A percentile compares a stretch with the other conserved stretches of the same genome.
Evolutionary conservation across 2,888 invertebrate genomes (phyloP).

Genomic region (Azorinus chamasolen): DNA sequence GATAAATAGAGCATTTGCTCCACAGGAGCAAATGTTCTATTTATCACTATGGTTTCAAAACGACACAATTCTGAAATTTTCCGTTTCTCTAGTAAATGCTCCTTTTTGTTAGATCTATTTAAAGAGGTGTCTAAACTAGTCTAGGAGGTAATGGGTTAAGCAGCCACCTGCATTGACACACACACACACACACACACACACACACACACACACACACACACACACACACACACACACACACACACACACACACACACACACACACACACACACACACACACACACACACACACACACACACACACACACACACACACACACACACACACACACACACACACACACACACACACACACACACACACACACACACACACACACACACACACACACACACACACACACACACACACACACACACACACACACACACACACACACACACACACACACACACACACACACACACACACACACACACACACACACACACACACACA

Average conservation of each 20-base stretch:
- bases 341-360: slow-evolving; percentile 3
- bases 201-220: no score
- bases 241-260: no score
- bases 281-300: slow-evolving; percentile 3
- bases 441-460: slow-evolving; percentile 3
- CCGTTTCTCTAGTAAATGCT: no score
- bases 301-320: slow-evolving; percentile 3
- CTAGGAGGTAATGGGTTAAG: no score
- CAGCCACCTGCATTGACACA: neutral
- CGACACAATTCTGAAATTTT: no score
- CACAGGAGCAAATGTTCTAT: no score
- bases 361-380: slow-evolving; percentile 3
- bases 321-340: slow-evolving; percentile 3
- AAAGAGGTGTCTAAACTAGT: no score
- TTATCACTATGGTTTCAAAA: no score
- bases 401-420: slow-evolving; percentile 3
- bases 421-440: slow-evolving; percentile 3
- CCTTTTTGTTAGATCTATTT: no score
- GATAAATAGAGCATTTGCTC: no score
- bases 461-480: slow-evolving; percentile 3
- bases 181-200: no score
- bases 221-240: no score
- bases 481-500: slow-evolving; percentile 3
- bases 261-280: slow-evolving; percentile 3
- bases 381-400: slow-evolving; percentile 3